Evolutionary conservation across 2,797 vertebrate species (phyloP).

Genomic region (Eupleurogrammus muticus): DNA sequence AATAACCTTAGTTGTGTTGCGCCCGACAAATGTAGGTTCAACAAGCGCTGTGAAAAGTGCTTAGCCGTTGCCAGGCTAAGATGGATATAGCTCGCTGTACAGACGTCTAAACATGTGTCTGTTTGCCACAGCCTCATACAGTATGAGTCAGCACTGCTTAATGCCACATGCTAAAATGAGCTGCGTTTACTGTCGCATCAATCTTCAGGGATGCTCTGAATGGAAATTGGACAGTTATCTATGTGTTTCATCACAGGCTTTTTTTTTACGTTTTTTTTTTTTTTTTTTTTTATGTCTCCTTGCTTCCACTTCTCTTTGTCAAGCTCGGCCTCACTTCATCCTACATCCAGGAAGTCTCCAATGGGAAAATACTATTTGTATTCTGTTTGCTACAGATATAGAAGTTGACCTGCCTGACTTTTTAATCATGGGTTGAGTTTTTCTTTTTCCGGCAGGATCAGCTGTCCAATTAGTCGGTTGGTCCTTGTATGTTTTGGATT

Average conservation of each 20-base stretch:
- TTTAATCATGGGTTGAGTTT: conserved; percentile 7
- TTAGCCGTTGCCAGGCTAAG: conserved; percentile 49
- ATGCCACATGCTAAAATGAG: conserved; percentile 48
- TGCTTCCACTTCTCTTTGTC: conserved; percentile 28
- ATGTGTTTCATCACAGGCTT: conserved; percentile 19
- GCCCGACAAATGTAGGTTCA: conserved; percentile 49
- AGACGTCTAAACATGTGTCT: conserved; percentile 12
- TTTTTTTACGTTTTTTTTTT: not conserved
- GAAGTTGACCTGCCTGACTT: conserved; percentile 8
- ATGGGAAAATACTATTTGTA: conserved; percentile 1
- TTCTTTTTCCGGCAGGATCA: conserved; percentile 6
- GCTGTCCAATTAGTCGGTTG: conserved; percentile 10
- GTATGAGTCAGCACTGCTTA: conserved; percentile 7
- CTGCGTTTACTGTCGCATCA: conserved; percentile 41
- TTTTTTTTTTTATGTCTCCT: not conserved
- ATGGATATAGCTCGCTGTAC: conserved; percentile 44
- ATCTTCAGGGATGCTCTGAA: conserved; percentile 40
- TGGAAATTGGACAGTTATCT: conserved; percentile 22
- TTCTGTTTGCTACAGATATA: conserved; percentile 19
- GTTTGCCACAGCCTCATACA: no score
- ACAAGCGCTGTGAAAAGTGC: conserved; percentile 53
- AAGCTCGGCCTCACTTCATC: conserved; percentile 19
- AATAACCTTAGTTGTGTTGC: conserved; percentile 28
- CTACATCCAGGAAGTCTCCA: conserved; percentile 1
- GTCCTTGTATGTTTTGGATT: conserved; percentile 13